Base-by-base conservation (phyloP, 2,797 vertebrate genomes). In the Girardinus metallicus region DNA sequence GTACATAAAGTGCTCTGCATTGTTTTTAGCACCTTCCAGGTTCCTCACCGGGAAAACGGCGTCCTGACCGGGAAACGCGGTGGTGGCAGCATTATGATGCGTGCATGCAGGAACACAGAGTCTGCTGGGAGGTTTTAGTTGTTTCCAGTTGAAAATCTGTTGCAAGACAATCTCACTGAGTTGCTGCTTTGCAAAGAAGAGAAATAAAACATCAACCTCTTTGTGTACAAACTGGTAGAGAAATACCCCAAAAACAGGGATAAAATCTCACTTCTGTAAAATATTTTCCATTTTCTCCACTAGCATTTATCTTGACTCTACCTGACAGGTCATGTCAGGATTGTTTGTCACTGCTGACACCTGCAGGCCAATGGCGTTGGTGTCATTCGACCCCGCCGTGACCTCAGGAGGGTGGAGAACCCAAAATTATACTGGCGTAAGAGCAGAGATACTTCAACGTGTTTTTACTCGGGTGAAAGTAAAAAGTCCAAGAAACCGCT, bases 331-430 rank as follows among this genome's bases (percentile, higher is more conserved):
- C 82, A 77, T 66, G 44, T 77, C 47, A 41, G 74, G 74, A 86
- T 62, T 64, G 79, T 92, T 91, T 90, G 87, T 85, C 83, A 83
- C 75, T 89, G 80, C 91, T 95, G 93, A 91, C 93, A 89, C 87
- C 93, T 93, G 85, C 90, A 89, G 94, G 93, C 90, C 55, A 47
- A 29, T 62, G 0, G 0, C 16, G 86, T 46, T 83, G 79, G 88
- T 86, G 84, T 84, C 85, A 84, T 36, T 83, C 81, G 76, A 72
- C 76, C 85, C 46, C 41, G 18, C 34, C 8, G 13, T 88, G 88
- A 89, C 86, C 83, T 81, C 74, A 39, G 49, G 21, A 51, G 49
- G 49, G 18, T 0, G 49, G 49, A 51, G 21, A 51, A 23, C 49
- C 47, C 7, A 23, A 51, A 23, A 7, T 7, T 21, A 5, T 5